A percentile compares a stretch with the other conserved stretches of the same genome.
Conservation (phyloP, 1,140 invertebrate species). For the Euborellia annulipes region DNA sequence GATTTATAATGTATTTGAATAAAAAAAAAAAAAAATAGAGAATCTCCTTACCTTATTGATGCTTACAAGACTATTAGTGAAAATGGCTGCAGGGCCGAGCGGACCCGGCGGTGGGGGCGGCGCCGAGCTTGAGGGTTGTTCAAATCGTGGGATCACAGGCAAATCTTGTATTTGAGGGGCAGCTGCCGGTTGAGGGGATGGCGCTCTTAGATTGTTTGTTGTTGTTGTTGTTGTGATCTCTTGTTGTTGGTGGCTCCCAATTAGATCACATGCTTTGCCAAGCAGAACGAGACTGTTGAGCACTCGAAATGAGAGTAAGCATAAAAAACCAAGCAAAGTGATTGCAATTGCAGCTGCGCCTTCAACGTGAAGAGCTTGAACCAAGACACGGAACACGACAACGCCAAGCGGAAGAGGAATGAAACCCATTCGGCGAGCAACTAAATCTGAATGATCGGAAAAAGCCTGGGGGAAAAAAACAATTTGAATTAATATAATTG, state of each 20-base stretch:
- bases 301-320: slow-evolving; percentile 65
- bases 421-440: slow-evolving; percentile 92
- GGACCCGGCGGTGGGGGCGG: slow-evolving; percentile 17
- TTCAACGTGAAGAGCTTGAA: slow-evolving; percentile 47
- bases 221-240: slow-evolving; percentile 18
- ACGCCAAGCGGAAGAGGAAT: slow-evolving; percentile 91
- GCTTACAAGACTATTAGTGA: slow-evolving; percentile 81
- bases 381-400: slow-evolving; percentile 69
- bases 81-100: slow-evolving; percentile 52
- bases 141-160: slow-evolving; percentile 20
- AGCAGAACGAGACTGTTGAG: slow-evolving; percentile 75
- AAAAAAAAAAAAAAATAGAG: too few species aligned
- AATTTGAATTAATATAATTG: neutral
- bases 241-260: slow-evolving; percentile 53
- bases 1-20: too few species aligned
- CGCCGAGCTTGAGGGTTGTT: slow-evolving; percentile 9
- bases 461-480: slow-evolving; percentile 51
- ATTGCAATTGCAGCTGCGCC: slow-evolving; percentile 49
- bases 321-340: slow-evolving; percentile 57
- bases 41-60: slow-evolving; percentile 61
- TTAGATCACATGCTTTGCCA: slow-evolving; percentile 74
- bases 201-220: slow-evolving; percentile 16
- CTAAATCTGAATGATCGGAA: slow-evolving; percentile 92
- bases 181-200: slow-evolving; percentile 21
- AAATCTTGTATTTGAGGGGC: slow-evolving; percentile 10